Conservation (phyloP, 2,113 vertebrate species). For the Porphyrio hochstetteri region DNA sequence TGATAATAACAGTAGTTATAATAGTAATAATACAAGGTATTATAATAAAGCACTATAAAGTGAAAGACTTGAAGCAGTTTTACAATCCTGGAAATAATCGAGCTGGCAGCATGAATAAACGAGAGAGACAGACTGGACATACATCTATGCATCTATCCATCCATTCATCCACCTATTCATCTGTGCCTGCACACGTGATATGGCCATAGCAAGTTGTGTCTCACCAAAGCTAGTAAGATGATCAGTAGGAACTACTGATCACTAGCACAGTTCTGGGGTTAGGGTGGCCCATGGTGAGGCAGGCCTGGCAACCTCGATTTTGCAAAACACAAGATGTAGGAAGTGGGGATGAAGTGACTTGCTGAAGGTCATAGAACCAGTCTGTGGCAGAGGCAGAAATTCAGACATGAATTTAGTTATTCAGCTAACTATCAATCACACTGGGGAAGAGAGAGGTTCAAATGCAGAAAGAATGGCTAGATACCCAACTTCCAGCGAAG, state of each 20-base stretch:
- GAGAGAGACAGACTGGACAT: not conserved
- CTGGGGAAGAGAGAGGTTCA: not conserved
- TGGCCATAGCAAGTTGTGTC: accelerated
- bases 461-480: not conserved
- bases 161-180: too few relatives aligned
- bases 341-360: not conserved
- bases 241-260: not conserved
- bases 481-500: constrained; percentile 10
- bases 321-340: not conserved
- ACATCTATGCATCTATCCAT: too few relatives aligned
- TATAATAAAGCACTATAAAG: not conserved
- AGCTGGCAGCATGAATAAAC: not conserved
- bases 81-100: not conserved
- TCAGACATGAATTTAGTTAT: not conserved
- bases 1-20: too few relatives aligned
- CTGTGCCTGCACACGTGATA: not conserved
- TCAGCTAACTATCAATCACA: not conserved
- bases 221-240: not conserved
- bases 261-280: not conserved
- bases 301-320: not conserved
- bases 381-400: not conserved
- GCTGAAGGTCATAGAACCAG: not conserved
- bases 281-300: not conserved
- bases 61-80: not conserved
- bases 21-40: not conserved